A percentile compares a stretch with the other conserved stretches of the same genome.
These are phyloP conservation scores for Dusona sp. DNA, from an alignment of 2,888 invertebrate species.

Conservation along the genomic window DNA sequence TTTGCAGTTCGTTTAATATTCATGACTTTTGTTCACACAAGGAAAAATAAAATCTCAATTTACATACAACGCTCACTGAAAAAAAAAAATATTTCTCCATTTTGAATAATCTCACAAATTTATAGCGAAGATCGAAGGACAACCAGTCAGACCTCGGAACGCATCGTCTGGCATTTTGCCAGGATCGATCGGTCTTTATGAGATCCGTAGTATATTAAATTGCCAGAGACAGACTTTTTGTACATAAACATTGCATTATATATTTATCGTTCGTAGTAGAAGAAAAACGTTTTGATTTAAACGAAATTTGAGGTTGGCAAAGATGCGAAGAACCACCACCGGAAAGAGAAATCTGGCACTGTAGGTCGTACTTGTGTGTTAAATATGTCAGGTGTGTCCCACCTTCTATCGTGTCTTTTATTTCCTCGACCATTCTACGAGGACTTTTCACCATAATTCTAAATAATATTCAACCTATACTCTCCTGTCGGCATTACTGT, in stretches of 20 bases:
- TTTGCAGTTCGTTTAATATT: too few relatives aligned
- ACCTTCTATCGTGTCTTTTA: background rate
- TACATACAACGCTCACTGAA: background rate
- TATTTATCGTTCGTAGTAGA: background rate
- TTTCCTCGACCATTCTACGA: background rate
- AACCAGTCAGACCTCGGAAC: background rate
- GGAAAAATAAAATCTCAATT: background rate
- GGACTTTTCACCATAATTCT: background rate
- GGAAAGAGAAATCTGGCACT: slow-evolving; percentile 79
- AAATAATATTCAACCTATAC: background rate
- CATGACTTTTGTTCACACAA: too few relatives aligned
- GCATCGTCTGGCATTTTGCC: slow-evolving; percentile 1
- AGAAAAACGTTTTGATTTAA: slow-evolving; percentile 15
- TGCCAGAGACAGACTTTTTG: background rate
- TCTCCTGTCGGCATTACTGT: background rate
- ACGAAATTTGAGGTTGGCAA: slow-evolving; percentile 50
- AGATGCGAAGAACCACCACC: slow-evolving; percentile 67
- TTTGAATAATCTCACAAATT: background rate
- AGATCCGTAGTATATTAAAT: background rate
- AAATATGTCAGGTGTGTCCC: slow-evolving; percentile 60
- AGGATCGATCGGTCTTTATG: background rate
- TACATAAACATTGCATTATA: background rate
- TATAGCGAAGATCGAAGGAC: background rate
- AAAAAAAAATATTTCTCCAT: slow-evolving; percentile 15
- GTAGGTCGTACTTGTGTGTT: slow-evolving; percentile 75